Base-by-base conservation (phyloP, 2,797 vertebrate genomes). In the Coreius guichenoti region DNA sequence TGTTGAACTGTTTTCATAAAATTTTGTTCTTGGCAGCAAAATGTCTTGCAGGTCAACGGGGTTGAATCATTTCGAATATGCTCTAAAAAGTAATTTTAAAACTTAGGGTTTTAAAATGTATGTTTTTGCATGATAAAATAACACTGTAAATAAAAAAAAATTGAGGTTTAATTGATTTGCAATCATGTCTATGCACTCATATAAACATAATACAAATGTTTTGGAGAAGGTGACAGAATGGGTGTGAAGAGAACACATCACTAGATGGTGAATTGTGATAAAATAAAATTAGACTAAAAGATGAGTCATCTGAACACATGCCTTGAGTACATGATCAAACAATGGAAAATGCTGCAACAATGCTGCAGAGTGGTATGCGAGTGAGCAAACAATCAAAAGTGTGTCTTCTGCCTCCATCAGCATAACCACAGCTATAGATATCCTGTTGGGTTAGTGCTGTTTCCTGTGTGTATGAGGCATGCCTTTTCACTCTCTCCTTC, bases 381-480 rank as follows among this genome's bases (percentile, higher is more conserved):
- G 90, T 89, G 82, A 89, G 87, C 81, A 91, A 86, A 88, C 84
- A 91, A 87, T 86, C 47, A 69, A 88, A 92, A 81, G 49, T 39
- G 58, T 78, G 58, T 85, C 45, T 70, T 82, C 83, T 87, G 90
- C 87, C 84, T 91, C 39, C 88, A 87, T 88, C 89, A 92, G 90
- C 87, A 90, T 70, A 93, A 94, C 94, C 93, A 91, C 95, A 95
- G 65, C 87, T 91, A 88, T 88, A 91, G 87, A 93, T 93, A 95
- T 95, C 94, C 94, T 94, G 95, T 94, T 90, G 91, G 84, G 77
- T 81, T 77, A 86, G 89, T 90, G 92, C 82, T 77, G 6, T 90
- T 94, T 95, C 94, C 94, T 94, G 93, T 94, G 89, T 70, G 74
- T 91, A 87, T 89, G 87, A 82, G 45, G 87, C 81, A 83, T 45